phyloP scores from a whole-genome alignment of 2,113 vertebrate species.

The Pelodiscus sinensis region DNA sequence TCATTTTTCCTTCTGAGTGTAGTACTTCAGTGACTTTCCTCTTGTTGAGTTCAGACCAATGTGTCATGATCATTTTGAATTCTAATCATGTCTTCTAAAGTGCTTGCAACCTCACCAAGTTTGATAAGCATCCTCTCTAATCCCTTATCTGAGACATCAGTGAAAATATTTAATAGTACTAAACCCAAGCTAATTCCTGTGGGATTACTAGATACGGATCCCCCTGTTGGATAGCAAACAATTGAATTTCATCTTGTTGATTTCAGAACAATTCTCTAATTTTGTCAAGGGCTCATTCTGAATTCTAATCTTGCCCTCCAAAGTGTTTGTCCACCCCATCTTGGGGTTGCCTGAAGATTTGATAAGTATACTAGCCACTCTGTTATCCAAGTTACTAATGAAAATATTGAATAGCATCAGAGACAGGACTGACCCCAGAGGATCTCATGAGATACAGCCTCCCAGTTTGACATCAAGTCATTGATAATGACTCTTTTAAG shows the following conservation, averaged over 20 bases:
- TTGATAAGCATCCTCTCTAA: background rate
- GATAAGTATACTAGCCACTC: too few relatives aligned
- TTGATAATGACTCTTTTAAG: background rate
- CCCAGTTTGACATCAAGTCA: too few relatives aligned
- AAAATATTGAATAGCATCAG: too few relatives aligned
- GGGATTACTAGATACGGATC: background rate
- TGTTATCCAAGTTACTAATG: too few relatives aligned
- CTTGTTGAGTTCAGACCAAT: background rate
- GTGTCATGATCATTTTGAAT: background rate
- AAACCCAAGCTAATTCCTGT: background rate
- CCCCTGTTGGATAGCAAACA: background rate
- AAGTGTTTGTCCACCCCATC: too few relatives aligned
- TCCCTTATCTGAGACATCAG: background rate
- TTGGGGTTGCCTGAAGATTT: too few relatives aligned
- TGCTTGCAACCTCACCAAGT: too few relatives aligned
- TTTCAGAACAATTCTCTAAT: too few relatives aligned
- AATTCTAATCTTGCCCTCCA: too few relatives aligned
- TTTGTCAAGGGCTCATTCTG: too few relatives aligned
- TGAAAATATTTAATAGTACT: background rate
- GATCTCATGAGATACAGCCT: too few relatives aligned
- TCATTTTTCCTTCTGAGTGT: background rate
- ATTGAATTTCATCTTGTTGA: background rate
- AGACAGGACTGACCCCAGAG: too few relatives aligned
- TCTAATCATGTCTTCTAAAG: background rate
- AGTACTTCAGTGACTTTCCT: background rate